Base-by-base conservation (phyloP, 2,888 invertebrate species). In the Notocelia uddmanniana region DNA sequence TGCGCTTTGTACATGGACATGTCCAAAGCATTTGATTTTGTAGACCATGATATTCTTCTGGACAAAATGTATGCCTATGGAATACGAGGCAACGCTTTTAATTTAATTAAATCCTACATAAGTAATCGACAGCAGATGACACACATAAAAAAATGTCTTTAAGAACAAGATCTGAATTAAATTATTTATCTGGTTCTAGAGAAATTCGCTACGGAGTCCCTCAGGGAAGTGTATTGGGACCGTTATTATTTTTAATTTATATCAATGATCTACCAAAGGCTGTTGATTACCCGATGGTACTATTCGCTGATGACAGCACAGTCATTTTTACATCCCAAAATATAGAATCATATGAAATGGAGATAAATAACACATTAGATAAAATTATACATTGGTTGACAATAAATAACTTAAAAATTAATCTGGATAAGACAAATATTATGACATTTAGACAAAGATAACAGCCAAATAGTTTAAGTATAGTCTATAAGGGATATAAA, bases 1-100 rank as follows among this genome's bases (percentile, higher is more conserved):
- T n/a, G n/a, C n/a, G n/a, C n/a, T n/a, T n/a, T n/a, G n/a, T n/a
- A n/a, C n/a, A n/a, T n/a, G n/a, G n/a, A 76, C 15, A 72, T 76
- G 71, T 70, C 74, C n/a, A 69, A 76, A 45, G 76, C 75, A 2
- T 77, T 76, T 23, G 77, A 77, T 64, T 74, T 67, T 19, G 76
- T 75, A 10, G 23, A 73, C 37, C 75, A 77, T 45, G 9, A 54
- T 8, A 68, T 60, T 9, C 66, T 77, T 9, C 37, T 76, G 1
- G 13, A n/a, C 0, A 76, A 75, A 67, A n/a, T 74, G 37, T 37
- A 73, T 9, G 19, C 52, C 8, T 74, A 69, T 31, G 74, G 76
- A 8, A 48, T 74, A 8, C 31, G 74, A 18, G 76, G 73, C 6
- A 72, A 73, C 18, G 37, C 68, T 31, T n/a, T 67, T 13, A 48